Base-by-base conservation (phyloP, 2,797 vertebrate species). In the Pygocentrus nattereri region DNA sequence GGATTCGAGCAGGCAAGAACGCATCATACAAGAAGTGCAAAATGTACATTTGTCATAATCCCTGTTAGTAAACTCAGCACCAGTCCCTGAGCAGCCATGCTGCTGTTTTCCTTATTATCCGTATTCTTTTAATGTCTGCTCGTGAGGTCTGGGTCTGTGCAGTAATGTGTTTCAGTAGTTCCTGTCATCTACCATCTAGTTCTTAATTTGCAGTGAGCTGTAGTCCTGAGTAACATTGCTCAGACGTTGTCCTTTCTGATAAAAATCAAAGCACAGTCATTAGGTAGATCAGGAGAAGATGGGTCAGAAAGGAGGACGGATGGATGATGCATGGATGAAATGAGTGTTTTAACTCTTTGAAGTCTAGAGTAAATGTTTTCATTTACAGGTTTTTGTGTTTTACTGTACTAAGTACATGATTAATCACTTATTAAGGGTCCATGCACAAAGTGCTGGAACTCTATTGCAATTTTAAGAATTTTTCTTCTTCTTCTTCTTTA, bases 181-280 rank as follows among this genome's bases (percentile, higher is more conserved):
- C 34, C 64, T 67, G 64, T 44, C 38, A 67, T 67, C 34, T 23
- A 44, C 10, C 64, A 67, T 67, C 64, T 23, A 67, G 8, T 67
- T 67, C 62, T 7, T 41, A 67, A 67, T 67, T 44, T 67, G 38
- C 64, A 67, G 31, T 23, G 15, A 44, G 34, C 10, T 41, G 38
- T 41, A 38, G 62, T 65, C 7, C 30, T 65, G 62, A 34, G 21
- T 34, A 21, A 31, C 18, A 38, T 65, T 25, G 64, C 64, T 67
- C 21, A 23, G 64, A 67, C 38, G 13, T 44, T 67, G 64, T 67
- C 64, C 21, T 41, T n/a, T 41, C 34, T 67, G 64, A 41, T 23
- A 41, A 2, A 23, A 67, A 64, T 41, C 34, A 67, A n/a, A 41
- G 64, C 38, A 34, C 62, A 67, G 64, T 67, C 38, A 67, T 44